Conservation (phyloP, 1,140 invertebrate genomes). For the Psilanteris sp. region DNA sequence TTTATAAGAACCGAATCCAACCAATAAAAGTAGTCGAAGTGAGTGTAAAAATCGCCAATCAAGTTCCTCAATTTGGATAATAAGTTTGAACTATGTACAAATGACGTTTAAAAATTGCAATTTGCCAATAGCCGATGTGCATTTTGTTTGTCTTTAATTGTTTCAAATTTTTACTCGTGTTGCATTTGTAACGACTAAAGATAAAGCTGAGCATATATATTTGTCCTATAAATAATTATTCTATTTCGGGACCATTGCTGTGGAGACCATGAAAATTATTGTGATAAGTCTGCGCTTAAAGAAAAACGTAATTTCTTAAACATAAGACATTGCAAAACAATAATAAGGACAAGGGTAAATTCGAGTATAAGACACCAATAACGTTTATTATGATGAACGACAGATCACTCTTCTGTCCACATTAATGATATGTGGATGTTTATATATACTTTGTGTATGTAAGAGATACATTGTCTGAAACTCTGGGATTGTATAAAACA, state of each 20-base stretch:
- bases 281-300: background rate
- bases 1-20: too few relatives aligned
- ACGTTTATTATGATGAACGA: conserved; percentile 16
- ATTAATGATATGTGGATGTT: conserved; percentile 3
- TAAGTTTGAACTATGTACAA: too few relatives aligned
- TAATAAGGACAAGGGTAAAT: conserved; percentile 23
- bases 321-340: conserved; percentile 4
- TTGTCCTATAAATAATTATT: too few relatives aligned
- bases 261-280: conserved; percentile 1
- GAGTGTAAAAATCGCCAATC: too few relatives aligned
- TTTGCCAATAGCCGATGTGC: too few relatives aligned
- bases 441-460: conserved; percentile 2
- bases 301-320: conserved; percentile 9
- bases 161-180: too few relatives aligned
- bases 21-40: too few relatives aligned
- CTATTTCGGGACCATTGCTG: background rate
- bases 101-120: too few relatives aligned
- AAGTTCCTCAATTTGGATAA: too few relatives aligned
- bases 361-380: conserved; percentile 9
- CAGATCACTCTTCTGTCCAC: conserved; percentile 5
- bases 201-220: too few relatives aligned
- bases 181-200: too few relatives aligned
- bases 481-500: conserved; percentile 17
- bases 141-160: too few relatives aligned
- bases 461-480: conserved; percentile 15